These are phyloP conservation scores for Nasonia oneida DNA, from an alignment of 2,888 invertebrate species.

Conservation along the genomic window DNA sequence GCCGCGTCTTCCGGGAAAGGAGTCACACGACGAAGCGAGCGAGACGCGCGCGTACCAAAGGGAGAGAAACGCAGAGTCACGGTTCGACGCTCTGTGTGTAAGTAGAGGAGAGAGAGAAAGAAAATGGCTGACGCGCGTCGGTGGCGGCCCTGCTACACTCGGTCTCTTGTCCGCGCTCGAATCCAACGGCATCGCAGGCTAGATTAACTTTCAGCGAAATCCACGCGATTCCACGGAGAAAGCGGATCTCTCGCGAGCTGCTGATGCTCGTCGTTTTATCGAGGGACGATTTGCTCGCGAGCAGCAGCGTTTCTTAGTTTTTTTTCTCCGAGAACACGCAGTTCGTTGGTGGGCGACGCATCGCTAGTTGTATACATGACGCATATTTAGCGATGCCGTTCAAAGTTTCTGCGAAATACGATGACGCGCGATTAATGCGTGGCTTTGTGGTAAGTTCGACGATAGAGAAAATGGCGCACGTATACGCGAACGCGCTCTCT, in stretches of 20 bases:
- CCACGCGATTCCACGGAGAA: background rate
- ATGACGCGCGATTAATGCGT: background rate
- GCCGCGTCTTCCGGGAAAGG: constrained; percentile 1
- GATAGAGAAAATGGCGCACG: constrained; percentile 65
- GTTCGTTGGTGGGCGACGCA: background rate
- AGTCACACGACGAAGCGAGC: background rate
- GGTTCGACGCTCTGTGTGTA: background rate
- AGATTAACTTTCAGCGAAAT: background rate
- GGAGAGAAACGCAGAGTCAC: constrained; percentile 6
- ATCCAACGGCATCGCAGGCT: constrained; percentile 11
- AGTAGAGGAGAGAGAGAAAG: background rate
- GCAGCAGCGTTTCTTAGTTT: background rate
- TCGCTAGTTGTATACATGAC: background rate
- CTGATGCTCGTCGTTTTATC: background rate
- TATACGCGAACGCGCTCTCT: background rate
- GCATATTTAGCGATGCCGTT: too few species aligned
- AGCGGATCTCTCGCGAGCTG: background rate
- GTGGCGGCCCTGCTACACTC: background rate
- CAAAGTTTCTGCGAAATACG: too few species aligned
- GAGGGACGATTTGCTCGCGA: background rate
- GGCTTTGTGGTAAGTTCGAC: background rate
- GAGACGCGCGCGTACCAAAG: background rate
- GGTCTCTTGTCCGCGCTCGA: background rate
- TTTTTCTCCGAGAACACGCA: background rate
- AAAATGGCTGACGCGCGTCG: constrained; percentile 51